Evolutionary conservation across 1,140 invertebrate species (phyloP), one percentile per base, ranked within the genome.

Genomic region (Hyposmocoma kahamanoa): DNA sequence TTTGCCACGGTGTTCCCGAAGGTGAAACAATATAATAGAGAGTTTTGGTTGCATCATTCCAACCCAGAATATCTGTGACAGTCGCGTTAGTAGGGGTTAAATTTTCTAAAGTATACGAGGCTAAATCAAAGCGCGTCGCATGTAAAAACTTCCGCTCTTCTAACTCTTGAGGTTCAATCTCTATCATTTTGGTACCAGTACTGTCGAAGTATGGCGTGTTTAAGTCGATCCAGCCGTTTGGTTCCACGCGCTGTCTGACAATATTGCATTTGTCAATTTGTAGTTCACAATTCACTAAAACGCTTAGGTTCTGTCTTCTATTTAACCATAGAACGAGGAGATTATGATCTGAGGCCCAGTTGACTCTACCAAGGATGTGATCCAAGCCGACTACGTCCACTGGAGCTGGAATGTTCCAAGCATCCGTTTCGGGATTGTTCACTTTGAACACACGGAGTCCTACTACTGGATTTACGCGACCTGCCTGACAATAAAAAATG

Each of bases 241-340:
- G 72, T 62, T 87, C 84, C 0, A 63, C 68, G 8, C 72, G 64
- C 42, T 81, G 69, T 34, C 75, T 78, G 1, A 83, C 50, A 20
- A 82, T 74, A 21, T 68, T 82, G 56, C 88, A 90, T 61, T 87
- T 86, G 30, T 72, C 72, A 36, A 69, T 71, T 47, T 71, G 63
- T 24, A 89, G 66, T 47, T 89, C 80, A 59, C 89, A 91, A 10
- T 88, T 81, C 21, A 88, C 80, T 53, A 90, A 84, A 24, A 88
- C 76, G 48, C 89, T 88, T 28, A 88, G 68, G 73, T 96, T 98
- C 82, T 98, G 96, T 30, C 93, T 89, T 55, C 96, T 88, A 64
- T 96, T 96, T 78, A 96, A 89, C 95, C 96, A 97, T 17, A 92
- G 89, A 0, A 94, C 90, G 8, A 91, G 84, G 5, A 96, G 66